Percentiles rank a stretch among this genome's conserved stretches.
phyloP scores from a whole-genome alignment of 2,888 invertebrate genomes.

The Hartigia nigra region DNA sequence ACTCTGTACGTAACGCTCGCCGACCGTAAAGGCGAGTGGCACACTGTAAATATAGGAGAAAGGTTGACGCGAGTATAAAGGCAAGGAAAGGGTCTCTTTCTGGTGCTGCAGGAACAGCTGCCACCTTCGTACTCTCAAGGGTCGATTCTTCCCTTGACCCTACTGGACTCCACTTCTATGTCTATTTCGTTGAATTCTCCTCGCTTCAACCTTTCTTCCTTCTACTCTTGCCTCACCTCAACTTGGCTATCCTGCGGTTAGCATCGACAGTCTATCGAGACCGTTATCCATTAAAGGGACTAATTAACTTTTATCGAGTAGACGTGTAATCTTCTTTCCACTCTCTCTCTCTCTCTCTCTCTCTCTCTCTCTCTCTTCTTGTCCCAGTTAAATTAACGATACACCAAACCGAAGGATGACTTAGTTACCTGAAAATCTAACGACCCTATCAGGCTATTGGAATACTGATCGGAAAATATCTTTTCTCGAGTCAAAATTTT shows the following conservation, averaged over 20 bases:
- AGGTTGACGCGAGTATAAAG: constrained; percentile 5
- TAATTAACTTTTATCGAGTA: not conserved
- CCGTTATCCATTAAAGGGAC: not conserved
- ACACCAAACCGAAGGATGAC: not conserved
- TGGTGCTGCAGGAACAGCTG: constrained; percentile 14
- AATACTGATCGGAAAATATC: not conserved
- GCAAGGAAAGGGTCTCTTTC: constrained; percentile 3
- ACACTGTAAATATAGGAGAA: constrained; percentile 3
- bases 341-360: no score
- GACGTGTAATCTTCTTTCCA: not conserved
- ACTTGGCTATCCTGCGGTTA: not conserved
- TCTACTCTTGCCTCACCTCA: rapidly evolving
- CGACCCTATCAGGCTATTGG: not conserved
- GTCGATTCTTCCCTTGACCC: constrained; percentile 5
- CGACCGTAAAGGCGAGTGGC: not conserved
- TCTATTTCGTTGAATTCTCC: not conserved
- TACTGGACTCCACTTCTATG: not conserved
- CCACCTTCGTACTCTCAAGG: not conserved
- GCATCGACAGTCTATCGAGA: not conserved
- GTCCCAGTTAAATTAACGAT: not conserved
- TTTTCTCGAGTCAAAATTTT: no score
- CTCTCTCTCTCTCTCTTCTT: not conserved
- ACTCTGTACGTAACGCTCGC: not conserved
- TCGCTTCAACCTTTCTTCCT: not conserved
- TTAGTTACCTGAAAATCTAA: not conserved